Evolutionary conservation across 2,113 vertebrate genomes (phyloP), one percentile per base, ranked within the genome.

Genomic region (Phrynosoma blainvillii): DNA sequence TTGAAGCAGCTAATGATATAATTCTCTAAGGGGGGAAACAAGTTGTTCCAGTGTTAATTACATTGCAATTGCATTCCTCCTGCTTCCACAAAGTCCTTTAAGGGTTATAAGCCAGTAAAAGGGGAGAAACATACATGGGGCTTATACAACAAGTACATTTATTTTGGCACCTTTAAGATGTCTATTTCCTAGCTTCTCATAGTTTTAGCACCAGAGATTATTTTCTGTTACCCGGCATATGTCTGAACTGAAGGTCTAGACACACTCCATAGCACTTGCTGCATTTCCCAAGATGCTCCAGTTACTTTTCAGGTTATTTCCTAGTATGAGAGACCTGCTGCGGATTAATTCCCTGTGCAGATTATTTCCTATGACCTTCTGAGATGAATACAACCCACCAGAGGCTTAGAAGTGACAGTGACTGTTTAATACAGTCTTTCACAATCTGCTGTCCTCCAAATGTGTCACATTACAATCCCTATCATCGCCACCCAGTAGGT

Each of bases 11-110:
- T 97, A 97, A 97, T 97, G 96, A 96, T 96, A 94, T 96, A 97
- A 97, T 97, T 97, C 97, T 97, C 96, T 95, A 96, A 97, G 96
- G 97, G 84, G 96, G 94, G 93, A 97, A 97, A 97, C 96, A 97
- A 97, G 96, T 97, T 97, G 96, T 97, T 97, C 95, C 96, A 95
- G 96, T 96, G 96, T 97, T 97, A 97, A 97, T 97, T 97, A 97
- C 95, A 96, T 93, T 91, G 96, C 95, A 94, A 93, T 95, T 96
- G 21, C 94, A 91, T 89, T 93, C 91, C 93, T 89, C 89, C 65
- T 25, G 91, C 92, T 93, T 21, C 32, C 0, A 0, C 89, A 0
- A 7, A 87, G 59, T 14, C 0, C 85, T 91, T 93, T 73, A 0
- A 27, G 91, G 42, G 70, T 78, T 90, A 86, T 16, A 73, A n/a